A percentile compares a stretch with the other conserved stretches of the same genome.
These are phyloP conservation scores for Scolopax rusticola DNA, from an alignment of 2,797 vertebrate genomes.

Conservation along the genomic window DNA sequence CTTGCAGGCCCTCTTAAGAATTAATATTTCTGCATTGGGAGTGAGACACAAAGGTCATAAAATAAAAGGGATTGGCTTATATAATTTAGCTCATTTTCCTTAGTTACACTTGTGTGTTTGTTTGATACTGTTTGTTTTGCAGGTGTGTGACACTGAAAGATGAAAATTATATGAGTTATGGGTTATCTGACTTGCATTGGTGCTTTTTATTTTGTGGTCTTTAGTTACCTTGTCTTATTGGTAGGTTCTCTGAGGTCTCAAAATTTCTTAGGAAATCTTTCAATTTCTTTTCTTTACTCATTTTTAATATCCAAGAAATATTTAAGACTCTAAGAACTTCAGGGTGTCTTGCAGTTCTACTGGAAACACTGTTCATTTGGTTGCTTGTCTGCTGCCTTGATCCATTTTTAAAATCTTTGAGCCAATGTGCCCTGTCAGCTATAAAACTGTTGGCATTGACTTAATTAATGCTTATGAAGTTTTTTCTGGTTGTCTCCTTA, in stretches of 20 bases:
- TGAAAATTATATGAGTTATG: background rate
- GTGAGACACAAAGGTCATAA: background rate
- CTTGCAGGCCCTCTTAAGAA: background rate
- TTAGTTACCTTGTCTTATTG: background rate
- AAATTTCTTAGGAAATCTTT: background rate
- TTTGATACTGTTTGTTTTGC: background rate
- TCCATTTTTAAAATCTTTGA: background rate
- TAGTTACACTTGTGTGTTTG: accelerated
- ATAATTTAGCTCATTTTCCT: background rate
- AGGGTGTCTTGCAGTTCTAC: background rate
- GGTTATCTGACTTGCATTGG: background rate
- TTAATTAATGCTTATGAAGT: background rate
- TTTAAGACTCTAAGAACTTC: background rate
- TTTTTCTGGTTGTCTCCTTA: background rate
- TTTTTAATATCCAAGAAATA: background rate
- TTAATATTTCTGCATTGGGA: background rate
- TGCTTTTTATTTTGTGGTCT: background rate
- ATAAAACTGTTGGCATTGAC: background rate
- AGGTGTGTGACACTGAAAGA: background rate
- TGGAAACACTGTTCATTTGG: background rate
- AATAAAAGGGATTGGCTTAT: background rate
- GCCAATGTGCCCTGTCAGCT: background rate
- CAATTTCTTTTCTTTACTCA: background rate
- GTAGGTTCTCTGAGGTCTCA: background rate
- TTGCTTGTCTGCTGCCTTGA: background rate